Evolutionary conservation across 2,888 invertebrate genomes (phyloP).

Genomic region (Cantharis rufa): DNA sequence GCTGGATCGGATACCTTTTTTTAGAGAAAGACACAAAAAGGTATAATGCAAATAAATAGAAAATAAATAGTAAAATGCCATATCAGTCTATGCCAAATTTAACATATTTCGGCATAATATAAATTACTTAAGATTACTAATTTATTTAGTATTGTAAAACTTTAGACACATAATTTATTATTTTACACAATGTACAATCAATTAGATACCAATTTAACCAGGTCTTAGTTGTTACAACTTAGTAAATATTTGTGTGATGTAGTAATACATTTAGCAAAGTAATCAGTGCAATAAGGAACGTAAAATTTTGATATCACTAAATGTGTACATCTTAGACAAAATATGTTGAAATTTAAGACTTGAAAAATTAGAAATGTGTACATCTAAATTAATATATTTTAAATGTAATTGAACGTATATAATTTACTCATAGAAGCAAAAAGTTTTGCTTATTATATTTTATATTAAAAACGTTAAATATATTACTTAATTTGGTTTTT

Average conservation of each 20-base stretch:
- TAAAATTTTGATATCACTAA: background rate
- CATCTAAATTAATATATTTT: background rate
- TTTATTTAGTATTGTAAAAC: background rate
- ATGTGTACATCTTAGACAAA: background rate
- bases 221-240: background rate
- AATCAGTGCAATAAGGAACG: background rate
- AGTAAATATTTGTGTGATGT: background rate
- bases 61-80: background rate
- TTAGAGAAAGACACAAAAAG: constrained; percentile 38
- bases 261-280: background rate
- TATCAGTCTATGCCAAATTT: background rate
- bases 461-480: background rate
- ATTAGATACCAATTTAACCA: background rate
- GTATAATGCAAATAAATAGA: background rate
- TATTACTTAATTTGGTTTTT: background rate
- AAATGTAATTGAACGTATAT: background rate
- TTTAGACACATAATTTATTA: background rate
- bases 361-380: background rate
- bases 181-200: background rate
- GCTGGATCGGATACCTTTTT: constrained; percentile 61
- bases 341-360: background rate
- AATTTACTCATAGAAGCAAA: background rate
- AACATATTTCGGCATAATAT: background rate
- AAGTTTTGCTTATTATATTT: background rate
- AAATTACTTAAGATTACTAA: background rate